Percentiles rank a stretch among this genome's conserved stretches.
Conservation (phyloP, 2,888 invertebrate genomes). For the Linyphia triangularis region DNA sequence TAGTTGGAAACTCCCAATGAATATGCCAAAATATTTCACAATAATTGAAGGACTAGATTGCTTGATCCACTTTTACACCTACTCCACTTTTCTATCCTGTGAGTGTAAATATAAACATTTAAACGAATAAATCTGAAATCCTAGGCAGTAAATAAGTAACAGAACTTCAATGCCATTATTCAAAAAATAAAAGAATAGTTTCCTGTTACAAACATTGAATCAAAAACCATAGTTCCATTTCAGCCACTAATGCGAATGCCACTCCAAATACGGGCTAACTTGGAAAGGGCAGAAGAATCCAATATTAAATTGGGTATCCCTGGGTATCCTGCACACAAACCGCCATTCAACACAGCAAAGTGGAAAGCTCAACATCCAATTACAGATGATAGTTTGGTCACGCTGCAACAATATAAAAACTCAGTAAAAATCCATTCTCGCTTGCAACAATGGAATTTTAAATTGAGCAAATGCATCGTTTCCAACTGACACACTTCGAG, state of each 20-base stretch:
- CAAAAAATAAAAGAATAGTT: too few relatives aligned
- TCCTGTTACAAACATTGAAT: too few relatives aligned
- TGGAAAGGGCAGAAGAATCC: too few relatives aligned
- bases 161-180: too few relatives aligned
- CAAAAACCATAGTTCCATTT: background rate
- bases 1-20: too few relatives aligned
- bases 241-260: background rate
- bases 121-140: too few relatives aligned
- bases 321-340: background rate
- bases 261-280: background rate
- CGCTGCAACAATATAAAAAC: slow-evolving; percentile 26
- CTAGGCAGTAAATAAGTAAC: too few relatives aligned
- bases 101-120: too few relatives aligned
- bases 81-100: too few relatives aligned
- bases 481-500: slow-evolving; percentile 33
- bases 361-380: slow-evolving; percentile 1
- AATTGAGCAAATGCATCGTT: background rate
- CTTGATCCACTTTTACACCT: too few relatives aligned
- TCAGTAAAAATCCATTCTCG: background rate
- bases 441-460: background rate
- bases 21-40: too few relatives aligned
- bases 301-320: background rate
- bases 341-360: slow-evolving; percentile 5
- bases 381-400: slow-evolving; percentile 24
- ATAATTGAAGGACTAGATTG: too few relatives aligned